Percentiles rank a stretch among this genome's conserved stretches.
phyloP scores from a whole-genome alignment of 2,797 vertebrate genomes.

The Sciurus carolinensis region DNA sequence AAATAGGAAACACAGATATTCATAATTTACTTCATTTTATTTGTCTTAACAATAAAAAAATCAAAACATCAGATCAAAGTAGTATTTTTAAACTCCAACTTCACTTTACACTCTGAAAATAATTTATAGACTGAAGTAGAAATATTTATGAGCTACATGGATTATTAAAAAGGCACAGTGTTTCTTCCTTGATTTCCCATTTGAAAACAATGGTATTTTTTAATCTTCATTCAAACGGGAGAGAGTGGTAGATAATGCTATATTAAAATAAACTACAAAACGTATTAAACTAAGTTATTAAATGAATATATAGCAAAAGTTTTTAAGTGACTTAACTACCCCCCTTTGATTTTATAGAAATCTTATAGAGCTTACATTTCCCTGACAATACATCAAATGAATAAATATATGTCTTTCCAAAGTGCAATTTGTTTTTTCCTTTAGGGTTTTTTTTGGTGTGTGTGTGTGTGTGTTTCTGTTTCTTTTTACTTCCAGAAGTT shows the following conservation, averaged over 20 bases:
- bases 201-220: conserved; percentile 65
- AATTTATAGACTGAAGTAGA: conserved; percentile 56
- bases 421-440: not conserved
- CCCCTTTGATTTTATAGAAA: conserved; percentile 1
- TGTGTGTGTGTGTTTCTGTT: too few relatives aligned
- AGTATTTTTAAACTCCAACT: conserved; percentile 55
- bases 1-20: conserved; percentile 50
- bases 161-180: conserved; percentile 63
- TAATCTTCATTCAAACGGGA: not conserved
- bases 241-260: conserved; percentile 40
- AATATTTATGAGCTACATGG: conserved; percentile 39
- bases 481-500: too few relatives aligned
- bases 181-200: conserved; percentile 20
- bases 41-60: conserved; percentile 58
- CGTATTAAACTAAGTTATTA: not conserved
- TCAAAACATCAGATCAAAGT: conserved; percentile 54
- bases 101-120: conserved; percentile 70
- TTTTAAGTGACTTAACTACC: not conserved
- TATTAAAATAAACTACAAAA: conserved; percentile 58
- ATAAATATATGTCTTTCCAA: conserved; percentile 27
- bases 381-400: conserved; percentile 20
- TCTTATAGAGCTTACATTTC: not conserved
- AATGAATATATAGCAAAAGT: not conserved
- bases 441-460: too few relatives aligned
- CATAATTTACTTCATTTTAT: conserved; percentile 51